Evolutionary conservation across 2,888 invertebrate species (phyloP).

Genomic region (Meandrusa payeni): DNA sequence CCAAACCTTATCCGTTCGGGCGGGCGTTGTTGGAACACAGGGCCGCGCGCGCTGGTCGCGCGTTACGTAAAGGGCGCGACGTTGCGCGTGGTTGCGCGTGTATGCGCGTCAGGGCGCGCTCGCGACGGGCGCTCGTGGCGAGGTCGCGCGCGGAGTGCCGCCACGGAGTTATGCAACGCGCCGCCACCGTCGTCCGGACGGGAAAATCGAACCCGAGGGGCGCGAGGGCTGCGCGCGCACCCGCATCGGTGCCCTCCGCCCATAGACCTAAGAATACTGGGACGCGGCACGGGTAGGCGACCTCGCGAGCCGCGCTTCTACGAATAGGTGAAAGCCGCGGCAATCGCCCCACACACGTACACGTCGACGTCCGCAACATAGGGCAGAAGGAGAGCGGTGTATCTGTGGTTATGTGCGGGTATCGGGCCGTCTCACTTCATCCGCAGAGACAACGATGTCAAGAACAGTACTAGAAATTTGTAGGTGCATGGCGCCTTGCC

Average conservation of each 20-base stretch:
- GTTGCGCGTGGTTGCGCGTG: conserved; percentile 61
- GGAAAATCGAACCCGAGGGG: conserved; percentile 69
- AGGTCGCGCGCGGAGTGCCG: conserved; percentile 78
- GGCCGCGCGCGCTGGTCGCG: conserved; percentile 61
- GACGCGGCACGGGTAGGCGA: conserved; percentile 37
- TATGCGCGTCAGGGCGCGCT: conserved; percentile 65
- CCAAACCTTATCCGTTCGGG: conserved; percentile 46
- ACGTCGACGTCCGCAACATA: conserved; percentile 11
- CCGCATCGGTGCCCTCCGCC: conserved; percentile 55
- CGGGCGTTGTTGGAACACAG: conserved; percentile 38
- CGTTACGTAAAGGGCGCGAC: conserved; percentile 77
- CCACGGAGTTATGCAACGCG: conserved; percentile 75
- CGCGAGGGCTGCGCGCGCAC: conserved; percentile 65
- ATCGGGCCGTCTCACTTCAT: conserved; percentile 32
- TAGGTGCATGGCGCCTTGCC: conserved; percentile 35
- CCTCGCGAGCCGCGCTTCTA: conserved; percentile 37
- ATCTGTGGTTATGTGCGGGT: conserved; percentile 2
- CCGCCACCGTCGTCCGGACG: conserved; percentile 66
- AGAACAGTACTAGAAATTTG: conserved; percentile 31
- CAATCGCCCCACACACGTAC: conserved; percentile 21
- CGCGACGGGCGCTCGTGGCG: conserved; percentile 74
- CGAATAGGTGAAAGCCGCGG: conserved; percentile 32
- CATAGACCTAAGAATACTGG: conserved; percentile 33
- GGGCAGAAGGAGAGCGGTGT: conserved; percentile 4
- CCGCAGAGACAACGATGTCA: conserved; percentile 33